Conservation (phyloP, 1,140 invertebrate species). For the Diabrotica undecimpunctata region DNA sequence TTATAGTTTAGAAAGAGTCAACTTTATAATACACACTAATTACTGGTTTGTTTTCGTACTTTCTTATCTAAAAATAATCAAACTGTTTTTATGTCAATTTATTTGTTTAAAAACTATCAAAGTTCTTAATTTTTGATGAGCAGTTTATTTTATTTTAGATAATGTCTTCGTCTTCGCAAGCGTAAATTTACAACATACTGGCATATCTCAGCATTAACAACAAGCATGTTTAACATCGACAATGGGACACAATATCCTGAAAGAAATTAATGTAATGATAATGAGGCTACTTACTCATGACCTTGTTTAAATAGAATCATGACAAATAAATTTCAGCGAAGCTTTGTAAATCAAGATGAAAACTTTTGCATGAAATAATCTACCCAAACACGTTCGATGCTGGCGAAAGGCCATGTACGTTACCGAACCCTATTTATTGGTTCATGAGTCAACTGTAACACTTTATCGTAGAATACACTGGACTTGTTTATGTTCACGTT, state of each 20-base stretch:
- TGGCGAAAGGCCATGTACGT: not conserved
- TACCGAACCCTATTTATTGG: not conserved
- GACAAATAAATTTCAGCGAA: not conserved
- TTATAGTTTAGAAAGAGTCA: too few species aligned
- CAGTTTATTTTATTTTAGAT: too few species aligned
- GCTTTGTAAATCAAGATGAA: not conserved
- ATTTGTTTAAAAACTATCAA: too few species aligned
- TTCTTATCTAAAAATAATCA: too few species aligned
- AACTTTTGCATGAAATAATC: not conserved
- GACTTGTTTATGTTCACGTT: not conserved
- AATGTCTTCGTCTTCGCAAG: too few species aligned
- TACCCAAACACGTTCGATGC: conserved; percentile 1
- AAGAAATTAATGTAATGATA: not conserved
- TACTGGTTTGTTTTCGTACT: too few species aligned
- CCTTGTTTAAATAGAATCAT: not conserved
- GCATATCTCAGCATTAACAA: too few species aligned
- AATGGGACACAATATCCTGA: not conserved
- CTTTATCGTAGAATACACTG: not conserved
- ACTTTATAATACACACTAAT: too few species aligned
- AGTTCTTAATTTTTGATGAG: too few species aligned
- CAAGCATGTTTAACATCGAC: conserved; percentile 1
- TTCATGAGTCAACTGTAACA: not conserved
- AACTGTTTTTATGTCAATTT: too few species aligned
- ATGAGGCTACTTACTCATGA: not conserved
- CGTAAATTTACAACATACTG: too few species aligned